Evolutionary conservation across 1,140 invertebrate genomes (phyloP), one percentile per base, ranked within the genome.

Genomic region (Drosophila parvula): DNA sequence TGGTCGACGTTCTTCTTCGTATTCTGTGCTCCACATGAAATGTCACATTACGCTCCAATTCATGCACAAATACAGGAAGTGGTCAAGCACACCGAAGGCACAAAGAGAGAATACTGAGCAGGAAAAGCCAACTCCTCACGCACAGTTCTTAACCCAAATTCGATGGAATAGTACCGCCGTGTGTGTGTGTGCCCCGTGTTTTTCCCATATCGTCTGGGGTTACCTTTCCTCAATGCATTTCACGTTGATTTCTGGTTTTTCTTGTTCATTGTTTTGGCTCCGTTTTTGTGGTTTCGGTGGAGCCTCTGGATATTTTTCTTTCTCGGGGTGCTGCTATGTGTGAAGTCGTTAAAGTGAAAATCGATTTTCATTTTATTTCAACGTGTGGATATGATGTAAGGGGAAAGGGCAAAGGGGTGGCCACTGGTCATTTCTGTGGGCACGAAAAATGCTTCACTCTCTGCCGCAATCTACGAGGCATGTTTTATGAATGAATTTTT

Each of bases 311-410:
- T 41, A 62, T 64, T 64, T 83, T 59, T 55, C 51, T 55, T 79
- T 75, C 73, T 85, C 73, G 44, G 56, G 27, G 48, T 44, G 44
- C 45, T 74, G 55, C 63, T 76, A 85, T 79, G 82, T 88, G 82
- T 85, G 82, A 85, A 85, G 88, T 88, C 88, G 74, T 81, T 90
- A 90, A 90, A 90, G 78, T 90, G 80, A 88, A 90, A 90, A 90
- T 70, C 63, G 59, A 71, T 74, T 90, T 90, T 81, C 74, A 88
- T 73, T 90, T 84, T 89, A 89, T 84, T 80, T 78, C 78, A 79
- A 47, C 79, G 74, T 65, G 62, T 86, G 78, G 67, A 58, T 22
- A 22, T 47, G 47, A 55, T 16, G 12, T 47, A 50, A 50, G 22
- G 48, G 45, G 10, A 34, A 14, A 12, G 56, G 43, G 41, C 16